Evolutionary conservation across 1,140 invertebrate species (phyloP).

Genomic region (Eriocheir sinensis): DNA sequence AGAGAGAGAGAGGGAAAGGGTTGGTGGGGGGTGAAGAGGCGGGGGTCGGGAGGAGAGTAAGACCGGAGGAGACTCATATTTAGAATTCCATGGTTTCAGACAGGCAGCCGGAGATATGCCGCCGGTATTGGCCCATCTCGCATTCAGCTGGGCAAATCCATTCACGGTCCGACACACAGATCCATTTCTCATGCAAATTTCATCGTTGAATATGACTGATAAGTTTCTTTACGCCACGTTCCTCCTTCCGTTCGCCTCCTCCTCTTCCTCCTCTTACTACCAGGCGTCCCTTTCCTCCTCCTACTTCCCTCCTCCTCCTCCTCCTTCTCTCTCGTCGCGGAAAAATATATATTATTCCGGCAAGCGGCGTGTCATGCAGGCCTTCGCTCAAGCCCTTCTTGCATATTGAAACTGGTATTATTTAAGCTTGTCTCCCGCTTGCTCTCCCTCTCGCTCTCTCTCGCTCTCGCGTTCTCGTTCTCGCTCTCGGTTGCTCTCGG

Average conservation of each 20-base stretch:
- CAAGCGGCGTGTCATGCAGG: not conserved
- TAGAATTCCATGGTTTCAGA: not conserved
- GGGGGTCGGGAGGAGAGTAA: not conserved
- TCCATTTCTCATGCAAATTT: conserved; percentile 64
- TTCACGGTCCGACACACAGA: conserved; percentile 50
- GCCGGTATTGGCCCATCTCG: conserved; percentile 26
- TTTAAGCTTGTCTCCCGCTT: not conserved
- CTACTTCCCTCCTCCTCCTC: too few species aligned
- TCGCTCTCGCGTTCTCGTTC: too few species aligned
- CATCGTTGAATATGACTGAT: conserved; percentile 63
- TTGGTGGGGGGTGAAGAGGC: not conserved
- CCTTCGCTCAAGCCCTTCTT: not conserved
- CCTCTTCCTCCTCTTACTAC: too few species aligned
- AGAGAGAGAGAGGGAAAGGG: not conserved
- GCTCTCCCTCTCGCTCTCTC: too few species aligned
- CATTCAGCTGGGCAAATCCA: conserved; percentile 57
- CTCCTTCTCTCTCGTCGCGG: not conserved
- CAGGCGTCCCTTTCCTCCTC: too few species aligned
- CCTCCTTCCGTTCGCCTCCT: too few species aligned
- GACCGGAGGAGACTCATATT: not conserved
- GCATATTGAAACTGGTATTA: not conserved
- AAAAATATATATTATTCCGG: conserved; percentile 27
- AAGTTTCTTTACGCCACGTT: conserved; percentile 57
- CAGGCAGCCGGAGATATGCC: conserved; percentile 12
- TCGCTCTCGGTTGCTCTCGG: too few species aligned